Conservation (phyloP, 23 tunicate species). For the Oikopleura vanhoeffeni region DNA sequence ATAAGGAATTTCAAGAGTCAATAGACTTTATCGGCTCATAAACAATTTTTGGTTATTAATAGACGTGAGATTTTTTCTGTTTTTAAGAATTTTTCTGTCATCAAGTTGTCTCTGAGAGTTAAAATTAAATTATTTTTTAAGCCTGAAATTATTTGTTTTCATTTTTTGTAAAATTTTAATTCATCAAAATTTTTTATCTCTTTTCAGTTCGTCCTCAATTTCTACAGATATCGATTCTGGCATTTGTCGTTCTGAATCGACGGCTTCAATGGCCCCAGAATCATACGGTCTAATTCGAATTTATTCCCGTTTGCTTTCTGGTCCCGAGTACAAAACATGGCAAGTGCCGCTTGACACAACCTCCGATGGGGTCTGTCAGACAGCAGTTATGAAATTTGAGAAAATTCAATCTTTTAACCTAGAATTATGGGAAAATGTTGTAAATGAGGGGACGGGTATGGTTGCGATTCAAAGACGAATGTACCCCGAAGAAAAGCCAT, state of each 20-base stretch:
- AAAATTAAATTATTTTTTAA: too few species aligned
- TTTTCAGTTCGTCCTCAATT: not conserved
- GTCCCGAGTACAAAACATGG: not conserved
- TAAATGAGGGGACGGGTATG: not conserved
- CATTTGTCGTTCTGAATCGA: not conserved
- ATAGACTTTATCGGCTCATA: too few species aligned
- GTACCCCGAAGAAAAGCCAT: conserved; percentile 1
- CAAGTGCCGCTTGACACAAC: not conserved
- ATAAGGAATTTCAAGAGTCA: too few species aligned
- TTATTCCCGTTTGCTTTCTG: not conserved
- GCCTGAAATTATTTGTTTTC: too few species aligned
- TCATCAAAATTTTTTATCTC: too few species aligned
- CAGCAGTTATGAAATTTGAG: not conserved
- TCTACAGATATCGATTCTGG: not conserved
- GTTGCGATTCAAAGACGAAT: not conserved
- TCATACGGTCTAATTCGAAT: not conserved
- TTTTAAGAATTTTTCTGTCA: too few species aligned
- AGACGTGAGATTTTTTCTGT: too few species aligned
- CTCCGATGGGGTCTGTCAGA: not conserved
- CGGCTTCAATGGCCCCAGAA: not conserved
- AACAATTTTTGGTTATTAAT: too few species aligned
- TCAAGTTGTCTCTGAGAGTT: too few species aligned
- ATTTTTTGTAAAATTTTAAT: too few species aligned
- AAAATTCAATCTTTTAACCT: not conserved
- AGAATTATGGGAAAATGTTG: not conserved